A percentile compares a stretch with the other conserved stretches of the same genome.
These are phyloP conservation scores for Oenanthe oenanthe DNA, from an alignment of 2,113 vertebrate genomes.

Conservation along the genomic window DNA sequence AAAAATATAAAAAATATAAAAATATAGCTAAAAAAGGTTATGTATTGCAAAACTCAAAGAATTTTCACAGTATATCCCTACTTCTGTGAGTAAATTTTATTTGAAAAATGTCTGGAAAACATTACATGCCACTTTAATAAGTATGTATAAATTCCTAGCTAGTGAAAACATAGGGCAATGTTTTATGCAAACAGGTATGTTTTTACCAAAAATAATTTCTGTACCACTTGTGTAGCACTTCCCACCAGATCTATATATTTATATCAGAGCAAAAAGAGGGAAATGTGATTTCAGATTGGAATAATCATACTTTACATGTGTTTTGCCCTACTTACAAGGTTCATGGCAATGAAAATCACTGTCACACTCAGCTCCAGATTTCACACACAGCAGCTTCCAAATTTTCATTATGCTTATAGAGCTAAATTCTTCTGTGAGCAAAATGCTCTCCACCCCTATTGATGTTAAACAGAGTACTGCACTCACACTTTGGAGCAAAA, in stretches of 20 bases:
- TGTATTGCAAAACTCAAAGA: not conserved
- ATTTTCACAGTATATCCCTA: not conserved
- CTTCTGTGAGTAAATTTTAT: not conserved
- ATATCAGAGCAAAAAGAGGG: not conserved
- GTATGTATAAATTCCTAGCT: not conserved
- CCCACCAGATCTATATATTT: accelerated
- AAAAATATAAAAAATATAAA: too few relatives aligned
- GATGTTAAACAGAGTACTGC: not conserved
- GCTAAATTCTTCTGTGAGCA: not conserved
- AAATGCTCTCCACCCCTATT: not conserved
- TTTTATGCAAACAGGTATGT: not conserved
- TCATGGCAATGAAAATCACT: not conserved
- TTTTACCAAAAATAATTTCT: not conserved
- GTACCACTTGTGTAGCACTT: not conserved
- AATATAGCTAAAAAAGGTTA: not conserved
- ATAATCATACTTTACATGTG: not conserved
- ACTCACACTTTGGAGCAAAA: not conserved
- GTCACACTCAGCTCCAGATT: not conserved
- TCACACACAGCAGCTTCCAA: not conserved
- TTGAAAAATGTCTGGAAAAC: not conserved
- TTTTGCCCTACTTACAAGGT: not conserved
- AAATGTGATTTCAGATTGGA: not conserved
- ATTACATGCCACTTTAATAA: not conserved
- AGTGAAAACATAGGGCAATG: not conserved
- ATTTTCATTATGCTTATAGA: not conserved